These are phyloP conservation scores for Ophion ventricosus DNA, from an alignment of 2,888 invertebrate genomes.

Conservation along the genomic window DNA sequence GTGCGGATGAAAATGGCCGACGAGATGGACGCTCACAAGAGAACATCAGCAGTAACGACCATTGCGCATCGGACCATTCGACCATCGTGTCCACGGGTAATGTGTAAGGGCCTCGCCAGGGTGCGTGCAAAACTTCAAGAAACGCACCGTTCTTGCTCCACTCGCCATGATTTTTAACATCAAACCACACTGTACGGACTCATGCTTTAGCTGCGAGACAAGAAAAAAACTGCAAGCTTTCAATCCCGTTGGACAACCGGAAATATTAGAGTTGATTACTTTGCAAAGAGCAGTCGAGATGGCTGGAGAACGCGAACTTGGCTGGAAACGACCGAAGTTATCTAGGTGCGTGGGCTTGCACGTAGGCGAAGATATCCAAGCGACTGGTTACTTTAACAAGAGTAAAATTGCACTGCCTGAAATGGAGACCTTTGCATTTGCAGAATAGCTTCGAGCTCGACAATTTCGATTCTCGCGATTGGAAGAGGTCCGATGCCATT, in stretches of 20 bases:
- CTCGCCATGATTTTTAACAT: constrained; percentile 48
- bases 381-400: constrained; percentile 1
- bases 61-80: too few relatives aligned
- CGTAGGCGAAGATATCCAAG: background rate
- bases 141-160: constrained; percentile 13
- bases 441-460: background rate
- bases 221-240: constrained; percentile 20
- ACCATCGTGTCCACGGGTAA: constrained; percentile 24
- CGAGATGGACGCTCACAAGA: constrained; percentile 57
- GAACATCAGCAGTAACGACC: constrained; percentile 61
- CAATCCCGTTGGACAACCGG: constrained; percentile 25
- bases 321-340: constrained; percentile 29
- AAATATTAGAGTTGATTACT: constrained; percentile 35
- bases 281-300: constrained; percentile 25
- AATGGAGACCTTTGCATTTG: constrained; percentile 3
- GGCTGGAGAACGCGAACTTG: constrained; percentile 23
- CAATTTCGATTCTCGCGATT: background rate
- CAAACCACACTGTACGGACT: constrained; percentile 2
- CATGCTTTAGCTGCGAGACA: background rate
- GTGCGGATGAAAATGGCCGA: constrained; percentile 71
- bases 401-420: background rate
- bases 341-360: background rate
- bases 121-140: constrained; percentile 58
- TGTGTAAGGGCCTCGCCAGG: constrained; percentile 23
- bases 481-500: background rate